phyloP scores from a whole-genome alignment of 2,797 vertebrate genomes.

The Leucoraja ocellata region DNA sequence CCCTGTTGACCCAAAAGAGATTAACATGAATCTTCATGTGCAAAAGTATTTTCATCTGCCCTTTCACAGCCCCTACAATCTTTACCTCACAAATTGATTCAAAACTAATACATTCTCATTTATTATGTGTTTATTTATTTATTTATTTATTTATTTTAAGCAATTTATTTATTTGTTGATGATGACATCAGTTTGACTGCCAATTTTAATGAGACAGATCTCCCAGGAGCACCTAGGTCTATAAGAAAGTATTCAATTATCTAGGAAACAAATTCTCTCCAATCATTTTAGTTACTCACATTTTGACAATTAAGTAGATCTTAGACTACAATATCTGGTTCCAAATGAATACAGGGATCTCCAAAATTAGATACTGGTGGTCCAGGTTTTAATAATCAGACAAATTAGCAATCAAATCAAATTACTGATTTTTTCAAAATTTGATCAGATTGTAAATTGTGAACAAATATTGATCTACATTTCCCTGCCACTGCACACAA shows the following conservation, averaged over 20 bases:
- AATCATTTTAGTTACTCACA: background rate
- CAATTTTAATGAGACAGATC: background rate
- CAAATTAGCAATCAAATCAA: background rate
- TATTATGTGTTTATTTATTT: background rate
- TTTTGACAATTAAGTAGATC: background rate
- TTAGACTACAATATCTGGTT: background rate
- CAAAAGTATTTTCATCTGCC: too few species aligned
- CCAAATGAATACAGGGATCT: background rate
- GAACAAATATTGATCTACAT: background rate
- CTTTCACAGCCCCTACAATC: too few species aligned
- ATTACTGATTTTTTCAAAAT: accelerated
- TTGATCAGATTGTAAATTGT: background rate
- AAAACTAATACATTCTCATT: background rate
- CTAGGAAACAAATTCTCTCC: background rate
- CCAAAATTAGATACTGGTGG: background rate
- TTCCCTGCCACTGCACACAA: too few species aligned
- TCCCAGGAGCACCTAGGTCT: background rate
- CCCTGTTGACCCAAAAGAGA: too few species aligned
- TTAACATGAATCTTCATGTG: too few species aligned
- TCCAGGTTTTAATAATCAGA: background rate
- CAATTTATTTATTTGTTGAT: background rate
- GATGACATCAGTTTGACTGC: background rate
- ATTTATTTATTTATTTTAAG: background rate
- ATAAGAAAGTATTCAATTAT: background rate
- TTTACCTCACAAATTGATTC: background rate